phyloP scores from a whole-genome alignment of 2,888 invertebrate species.

The Stratiomys singularior region DNA sequence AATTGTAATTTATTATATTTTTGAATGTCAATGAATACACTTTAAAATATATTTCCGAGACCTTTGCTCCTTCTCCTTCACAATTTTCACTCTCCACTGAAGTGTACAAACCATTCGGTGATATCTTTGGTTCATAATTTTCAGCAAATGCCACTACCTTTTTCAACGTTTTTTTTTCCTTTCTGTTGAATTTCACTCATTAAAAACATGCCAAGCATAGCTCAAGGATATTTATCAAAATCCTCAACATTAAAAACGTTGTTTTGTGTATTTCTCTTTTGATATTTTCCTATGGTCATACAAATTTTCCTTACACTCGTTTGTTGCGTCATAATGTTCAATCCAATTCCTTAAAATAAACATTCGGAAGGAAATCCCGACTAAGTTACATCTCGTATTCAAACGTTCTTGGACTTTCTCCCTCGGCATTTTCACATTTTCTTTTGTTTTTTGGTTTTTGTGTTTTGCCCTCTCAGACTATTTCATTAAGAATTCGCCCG shows the following conservation, averaged over 20 bases:
- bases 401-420: background rate
- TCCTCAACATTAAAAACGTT: background rate
- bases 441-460: background rate
- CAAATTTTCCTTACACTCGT: background rate
- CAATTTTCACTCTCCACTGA: too few species aligned
- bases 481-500: too few species aligned
- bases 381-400: slow-evolving; percentile 4
- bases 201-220: slow-evolving; percentile 12
- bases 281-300: background rate
- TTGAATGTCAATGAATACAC: too few species aligned
- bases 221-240: slow-evolving; percentile 4
- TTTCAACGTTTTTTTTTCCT: too few species aligned
- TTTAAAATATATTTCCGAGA: too few species aligned
- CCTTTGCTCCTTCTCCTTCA: too few species aligned
- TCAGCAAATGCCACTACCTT: too few species aligned
- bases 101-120: too few species aligned
- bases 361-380: slow-evolving; percentile 19
- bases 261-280: background rate
- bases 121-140: too few species aligned
- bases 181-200: background rate
- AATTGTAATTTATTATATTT: too few species aligned
- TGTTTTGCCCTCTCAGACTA: too few species aligned
- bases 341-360: slow-evolving; percentile 16
- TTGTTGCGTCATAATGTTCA: background rate
- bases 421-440: background rate